Evolutionary conservation across 2,113 vertebrate species (phyloP).

Genomic region (Suncus etruscus): DNA sequence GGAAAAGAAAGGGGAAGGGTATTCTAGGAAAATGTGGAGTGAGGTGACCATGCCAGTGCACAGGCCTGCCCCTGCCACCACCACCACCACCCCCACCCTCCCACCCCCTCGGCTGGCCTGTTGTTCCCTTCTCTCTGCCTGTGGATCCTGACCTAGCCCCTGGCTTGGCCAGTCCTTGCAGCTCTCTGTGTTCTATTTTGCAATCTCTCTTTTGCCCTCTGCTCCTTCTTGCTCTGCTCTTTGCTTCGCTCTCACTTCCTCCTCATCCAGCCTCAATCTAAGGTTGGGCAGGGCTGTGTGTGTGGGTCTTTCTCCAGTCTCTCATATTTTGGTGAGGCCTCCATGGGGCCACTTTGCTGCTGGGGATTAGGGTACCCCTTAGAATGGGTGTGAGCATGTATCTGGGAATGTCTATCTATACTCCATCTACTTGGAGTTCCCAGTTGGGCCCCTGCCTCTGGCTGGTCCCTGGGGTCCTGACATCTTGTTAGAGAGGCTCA

Average conservation of each 20-base stretch:
- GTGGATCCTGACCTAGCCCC: not conserved
- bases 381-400: not conserved
- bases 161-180: too few relatives aligned
- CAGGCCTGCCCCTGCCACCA: too few relatives aligned
- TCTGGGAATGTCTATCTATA: not conserved
- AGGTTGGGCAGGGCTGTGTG: not conserved
- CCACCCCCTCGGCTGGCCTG: fast-evolving
- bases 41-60: fast-evolving
- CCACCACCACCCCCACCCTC: too few relatives aligned
- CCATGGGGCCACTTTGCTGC: not conserved
- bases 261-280: not conserved
- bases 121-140: too few relatives aligned
- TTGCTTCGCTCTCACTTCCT: not conserved
- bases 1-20: not conserved
- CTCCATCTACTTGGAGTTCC: not conserved
- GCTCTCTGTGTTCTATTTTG: not conserved
- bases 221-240: not conserved
- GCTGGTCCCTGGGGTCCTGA: not conserved
- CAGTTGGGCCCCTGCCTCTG: not conserved
- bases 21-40: not conserved
- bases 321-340: not conserved
- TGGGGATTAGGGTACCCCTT: not conserved
- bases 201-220: not conserved
- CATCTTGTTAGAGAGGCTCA: not conserved
- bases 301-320: too few relatives aligned